Percentiles rank a stretch among this genome's conserved stretches.
Conservation (phyloP, 2,797 vertebrate species). For the Sandelia bainsii region DNA sequence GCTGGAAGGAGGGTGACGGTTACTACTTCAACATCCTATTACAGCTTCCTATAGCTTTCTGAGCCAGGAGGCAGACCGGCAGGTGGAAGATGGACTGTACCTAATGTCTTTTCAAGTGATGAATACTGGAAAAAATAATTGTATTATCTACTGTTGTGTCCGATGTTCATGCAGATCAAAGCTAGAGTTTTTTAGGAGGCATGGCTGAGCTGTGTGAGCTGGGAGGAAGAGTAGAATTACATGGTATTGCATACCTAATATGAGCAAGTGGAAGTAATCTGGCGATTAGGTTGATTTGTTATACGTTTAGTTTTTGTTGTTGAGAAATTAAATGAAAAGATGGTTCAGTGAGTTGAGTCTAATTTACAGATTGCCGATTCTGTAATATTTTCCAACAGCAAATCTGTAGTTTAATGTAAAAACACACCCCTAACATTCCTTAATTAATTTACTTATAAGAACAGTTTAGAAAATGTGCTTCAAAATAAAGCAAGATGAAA, state of each 20-base stretch:
- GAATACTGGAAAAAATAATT: slow-evolving; percentile 5
- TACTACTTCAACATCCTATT: slow-evolving; percentile 53
- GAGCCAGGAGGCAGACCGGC: slow-evolving; percentile 24
- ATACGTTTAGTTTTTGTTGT: slow-evolving; percentile 17
- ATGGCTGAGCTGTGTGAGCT: no score
- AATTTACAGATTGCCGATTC: slow-evolving; percentile 5
- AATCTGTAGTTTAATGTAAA: not conserved
- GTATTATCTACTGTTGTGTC: slow-evolving; percentile 7
- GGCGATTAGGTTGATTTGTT: not conserved
- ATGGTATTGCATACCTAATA: not conserved
- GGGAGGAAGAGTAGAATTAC: no score
- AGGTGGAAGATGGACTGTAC: slow-evolving; percentile 12
- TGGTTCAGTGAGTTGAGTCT: not conserved
- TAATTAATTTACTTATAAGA: no score
- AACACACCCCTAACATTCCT: no score
- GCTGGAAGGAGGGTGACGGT: slow-evolving; percentile 39
- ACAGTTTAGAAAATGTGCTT: no score
- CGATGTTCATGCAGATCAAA: slow-evolving; percentile 9
- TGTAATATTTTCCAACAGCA: not conserved
- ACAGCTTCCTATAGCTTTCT: slow-evolving; percentile 42
- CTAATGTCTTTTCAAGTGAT: not conserved
- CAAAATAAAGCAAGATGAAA: no score
- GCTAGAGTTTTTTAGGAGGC: not conserved
- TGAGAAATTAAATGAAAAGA: slow-evolving; percentile 7
- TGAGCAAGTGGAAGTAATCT: slow-evolving; percentile 2